Evolutionary conservation across 2,113 vertebrate species (phyloP).

Genomic region (Urocitellus parryii): DNA sequence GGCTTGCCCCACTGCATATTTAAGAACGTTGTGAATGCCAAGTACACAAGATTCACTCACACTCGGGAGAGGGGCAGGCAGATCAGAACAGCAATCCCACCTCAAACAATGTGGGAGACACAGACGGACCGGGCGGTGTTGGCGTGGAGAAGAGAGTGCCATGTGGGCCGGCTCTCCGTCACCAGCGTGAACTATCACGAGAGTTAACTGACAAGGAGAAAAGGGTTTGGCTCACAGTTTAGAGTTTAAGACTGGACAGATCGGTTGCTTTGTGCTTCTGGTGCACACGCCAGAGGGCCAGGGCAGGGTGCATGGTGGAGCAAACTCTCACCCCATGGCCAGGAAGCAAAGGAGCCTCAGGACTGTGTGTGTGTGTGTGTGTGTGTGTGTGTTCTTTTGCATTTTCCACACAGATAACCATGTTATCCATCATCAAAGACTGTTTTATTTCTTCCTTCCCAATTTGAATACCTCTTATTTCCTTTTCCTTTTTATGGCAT

Average conservation of each 20-base stretch:
- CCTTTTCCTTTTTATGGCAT: not conserved
- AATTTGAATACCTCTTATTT: not conserved
- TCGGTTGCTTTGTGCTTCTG: not conserved
- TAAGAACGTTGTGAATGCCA: not conserved
- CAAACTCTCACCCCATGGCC: not conserved
- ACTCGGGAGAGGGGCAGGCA: not conserved
- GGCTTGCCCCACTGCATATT: not conserved
- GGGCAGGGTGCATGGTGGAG: not conserved
- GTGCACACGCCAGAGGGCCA: not conserved
- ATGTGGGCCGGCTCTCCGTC: not conserved
- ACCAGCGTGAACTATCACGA: not conserved
- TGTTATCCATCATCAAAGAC: not conserved
- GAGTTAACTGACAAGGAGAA: not conserved
- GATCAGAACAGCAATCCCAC: not conserved
- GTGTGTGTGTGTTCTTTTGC: not conserved
- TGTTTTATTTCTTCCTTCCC: not conserved
- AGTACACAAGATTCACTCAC: not conserved
- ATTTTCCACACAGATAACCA: not conserved
- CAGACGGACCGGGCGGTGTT: too few relatives aligned
- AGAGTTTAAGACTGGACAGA: not conserved
- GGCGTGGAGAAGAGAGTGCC: not conserved
- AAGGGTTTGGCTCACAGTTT: not conserved
- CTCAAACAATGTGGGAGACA: not conserved
- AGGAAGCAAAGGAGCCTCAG: not conserved
- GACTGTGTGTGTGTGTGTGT: not conserved